Conservation (phyloP, 2,888 invertebrate species). For the Hyles lineata region DNA sequence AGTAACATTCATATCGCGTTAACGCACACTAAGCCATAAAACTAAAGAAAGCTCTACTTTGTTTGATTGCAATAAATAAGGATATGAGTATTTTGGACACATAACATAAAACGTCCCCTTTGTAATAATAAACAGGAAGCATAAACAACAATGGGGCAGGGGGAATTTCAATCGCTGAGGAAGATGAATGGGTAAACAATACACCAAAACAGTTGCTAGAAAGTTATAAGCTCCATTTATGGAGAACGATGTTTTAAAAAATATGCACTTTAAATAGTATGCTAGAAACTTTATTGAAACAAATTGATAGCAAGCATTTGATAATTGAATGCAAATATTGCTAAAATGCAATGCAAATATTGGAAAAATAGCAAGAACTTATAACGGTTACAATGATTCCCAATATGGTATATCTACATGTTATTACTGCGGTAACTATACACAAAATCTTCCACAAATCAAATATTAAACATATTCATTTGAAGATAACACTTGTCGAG, state of each 20-base stretch:
- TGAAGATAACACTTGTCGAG: constrained; percentile 56
- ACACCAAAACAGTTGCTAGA: constrained; percentile 11
- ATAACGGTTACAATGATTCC: constrained; percentile 1
- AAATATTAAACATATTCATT: constrained; percentile 24
- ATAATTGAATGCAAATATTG: constrained; percentile 12
- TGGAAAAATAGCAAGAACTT: not conserved
- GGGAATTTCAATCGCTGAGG: constrained; percentile 4
- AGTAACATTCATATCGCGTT: too few relatives aligned
- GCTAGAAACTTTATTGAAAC: not conserved
- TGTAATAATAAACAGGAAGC: constrained; percentile 24
- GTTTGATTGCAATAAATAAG: too few relatives aligned
- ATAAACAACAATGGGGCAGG: constrained; percentile 10
- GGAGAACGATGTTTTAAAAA: not conserved
- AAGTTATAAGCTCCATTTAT: too few relatives aligned
- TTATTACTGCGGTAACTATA: not conserved
- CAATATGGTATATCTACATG: not conserved
- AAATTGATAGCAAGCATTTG: not conserved
- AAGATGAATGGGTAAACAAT: constrained; percentile 23
- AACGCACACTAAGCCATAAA: not conserved
- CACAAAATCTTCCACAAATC: not conserved
- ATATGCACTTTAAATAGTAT: too few relatives aligned
- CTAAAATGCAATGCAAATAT: constrained; percentile 13
- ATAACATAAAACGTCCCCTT: constrained; percentile 22
- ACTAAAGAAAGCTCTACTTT: not conserved
- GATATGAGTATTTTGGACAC: too few relatives aligned